Conservation (phyloP, 1,140 invertebrate genomes). For the Heliconius melpomene region DNA sequence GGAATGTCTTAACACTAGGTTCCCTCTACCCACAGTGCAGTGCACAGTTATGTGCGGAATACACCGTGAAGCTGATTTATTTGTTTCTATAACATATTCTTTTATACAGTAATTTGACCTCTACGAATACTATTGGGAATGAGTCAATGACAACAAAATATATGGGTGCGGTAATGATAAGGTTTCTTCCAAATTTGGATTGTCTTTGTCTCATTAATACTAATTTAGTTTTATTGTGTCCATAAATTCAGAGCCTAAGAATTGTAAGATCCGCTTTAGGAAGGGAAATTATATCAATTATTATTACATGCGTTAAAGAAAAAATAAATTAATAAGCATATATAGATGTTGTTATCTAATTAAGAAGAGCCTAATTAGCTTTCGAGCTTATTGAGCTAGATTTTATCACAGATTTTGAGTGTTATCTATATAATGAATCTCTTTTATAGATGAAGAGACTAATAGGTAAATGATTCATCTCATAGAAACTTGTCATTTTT, state of each 20-base stretch:
- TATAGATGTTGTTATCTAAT: background rate
- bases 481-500: constrained; percentile 2
- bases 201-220: constrained; percentile 26
- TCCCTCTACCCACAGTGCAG: no score
- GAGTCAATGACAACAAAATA: constrained; percentile 28
- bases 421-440: background rate
- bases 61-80: background rate
- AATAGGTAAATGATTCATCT: constrained; percentile 11
- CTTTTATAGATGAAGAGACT: background rate
- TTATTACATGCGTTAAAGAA: background rate
- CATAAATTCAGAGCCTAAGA: background rate
- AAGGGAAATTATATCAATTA: background rate
- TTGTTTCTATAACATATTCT: background rate
- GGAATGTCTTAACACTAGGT: no score
- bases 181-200: constrained; percentile 26
- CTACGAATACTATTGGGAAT: constrained; percentile 15
- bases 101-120: constrained; percentile 21
- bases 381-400: background rate
- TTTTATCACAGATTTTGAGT: background rate
- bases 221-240: constrained; percentile 18
- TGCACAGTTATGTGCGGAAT: no score
- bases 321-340: background rate
- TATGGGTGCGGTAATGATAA: constrained; percentile 35
- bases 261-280: background rate
- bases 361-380: background rate